Evolutionary conservation across 2,797 vertebrate genomes (phyloP), one percentile per base, ranked within the genome.

Genomic region (Huso huso): DNA sequence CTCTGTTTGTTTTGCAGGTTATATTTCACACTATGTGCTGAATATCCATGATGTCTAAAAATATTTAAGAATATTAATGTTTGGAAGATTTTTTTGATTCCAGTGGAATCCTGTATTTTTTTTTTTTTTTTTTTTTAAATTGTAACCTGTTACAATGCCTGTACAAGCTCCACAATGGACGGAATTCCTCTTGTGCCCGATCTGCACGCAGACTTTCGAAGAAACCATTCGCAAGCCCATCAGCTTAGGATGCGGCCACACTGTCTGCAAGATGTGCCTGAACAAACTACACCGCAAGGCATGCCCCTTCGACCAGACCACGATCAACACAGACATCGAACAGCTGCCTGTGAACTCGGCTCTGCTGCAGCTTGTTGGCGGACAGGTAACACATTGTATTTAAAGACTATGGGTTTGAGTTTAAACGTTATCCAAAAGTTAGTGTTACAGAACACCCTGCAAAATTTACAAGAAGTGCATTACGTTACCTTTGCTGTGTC

Each of bases 101-200:
- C 96, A 98, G 96, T 98, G 95, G 96, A 98, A 98, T 97, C 95
- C 95, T 86, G 70, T 79, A 82, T 84, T 84, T 81, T 48, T 53
- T 55, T 37, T 37, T 37, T 37, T 37, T 3, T 37, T 37, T 37
- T 23, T 23, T n/a, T n/a, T n/a, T n/a, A 37, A 37, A 37, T 81
- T 83, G 60, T 69, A 81, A 85, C 79, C 78, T 74, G 87, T 84
- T 87, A 82, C 88, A 88, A 99, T 99, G 96, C 96, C 96, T 86
- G 96, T 99, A 87, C 96, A 99, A 96, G 96, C 97, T 85, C 97
- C 97, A 86, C 97, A 99, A 90, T 99, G 97, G 97, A 99, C 97
- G 68, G 97, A 99, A 90, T 99, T 99, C 86, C 91, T 99, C 80
- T 93, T 95, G 90, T 99, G 97, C 88, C 97, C 96, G 0, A 99